Conservation (phyloP, 2,888 invertebrate species). For the Carpatolechia fugitivella region DNA sequence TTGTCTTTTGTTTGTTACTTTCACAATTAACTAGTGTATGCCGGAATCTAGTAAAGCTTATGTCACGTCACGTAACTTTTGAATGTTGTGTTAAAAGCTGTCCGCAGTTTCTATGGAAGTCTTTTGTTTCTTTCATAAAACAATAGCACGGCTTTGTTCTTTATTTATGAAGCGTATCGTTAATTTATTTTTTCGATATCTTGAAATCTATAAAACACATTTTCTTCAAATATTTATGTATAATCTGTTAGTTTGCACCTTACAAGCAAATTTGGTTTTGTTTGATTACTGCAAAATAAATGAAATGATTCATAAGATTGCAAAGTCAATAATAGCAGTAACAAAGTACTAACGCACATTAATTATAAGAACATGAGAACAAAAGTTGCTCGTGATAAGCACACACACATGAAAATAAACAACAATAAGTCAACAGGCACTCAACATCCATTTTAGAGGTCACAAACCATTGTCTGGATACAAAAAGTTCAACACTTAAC, state of each 20-base stretch:
- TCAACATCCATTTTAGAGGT: conserved; percentile 55
- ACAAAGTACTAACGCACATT: conserved; percentile 1
- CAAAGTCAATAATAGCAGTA: background rate
- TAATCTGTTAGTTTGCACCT: too few species aligned
- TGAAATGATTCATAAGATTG: background rate
- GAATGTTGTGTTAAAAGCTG: background rate
- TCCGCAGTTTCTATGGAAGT: background rate
- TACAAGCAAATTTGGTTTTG: too few species aligned
- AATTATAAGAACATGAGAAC: conserved; percentile 11
- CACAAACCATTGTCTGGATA: conserved; percentile 55
- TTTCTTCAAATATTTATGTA: too few species aligned
- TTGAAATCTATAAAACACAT: too few species aligned
- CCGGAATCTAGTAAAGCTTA: conserved; percentile 26
- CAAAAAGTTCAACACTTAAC: conserved; percentile 35
- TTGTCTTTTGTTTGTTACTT: conserved; percentile 64
- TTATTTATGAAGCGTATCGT: too few species aligned
- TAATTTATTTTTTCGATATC: background rate
- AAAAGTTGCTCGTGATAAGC: conserved; percentile 7
- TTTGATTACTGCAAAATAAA: too few species aligned
- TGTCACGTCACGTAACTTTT: conserved; percentile 8
- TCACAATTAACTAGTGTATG: conserved; percentile 65
- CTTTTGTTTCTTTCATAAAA: background rate
- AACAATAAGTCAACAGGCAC: conserved; percentile 53
- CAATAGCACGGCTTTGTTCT: too few species aligned
- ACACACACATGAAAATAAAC: conserved; percentile 46